Evolutionary conservation across 2,888 invertebrate genomes (phyloP).

Genomic region (Steinernema carpocapsae): DNA sequence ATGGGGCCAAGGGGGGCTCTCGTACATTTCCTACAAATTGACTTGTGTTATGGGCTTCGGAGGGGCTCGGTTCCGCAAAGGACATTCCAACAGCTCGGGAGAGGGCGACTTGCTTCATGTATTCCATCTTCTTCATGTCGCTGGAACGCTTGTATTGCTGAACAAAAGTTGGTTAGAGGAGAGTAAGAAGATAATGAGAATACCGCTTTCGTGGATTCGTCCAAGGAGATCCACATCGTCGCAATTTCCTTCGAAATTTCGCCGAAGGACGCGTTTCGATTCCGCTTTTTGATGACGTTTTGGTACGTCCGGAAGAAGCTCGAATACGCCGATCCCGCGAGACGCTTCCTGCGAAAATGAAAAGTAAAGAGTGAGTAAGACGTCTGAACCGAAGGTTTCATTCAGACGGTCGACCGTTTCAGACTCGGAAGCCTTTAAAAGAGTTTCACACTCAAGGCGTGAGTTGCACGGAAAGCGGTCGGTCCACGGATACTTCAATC

Average conservation of each 20-base stretch:
- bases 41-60: no score
- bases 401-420: no score
- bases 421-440: no score
- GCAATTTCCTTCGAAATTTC: constrained; percentile 17
- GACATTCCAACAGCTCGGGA: constrained; percentile 12
- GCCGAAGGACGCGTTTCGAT: constrained; percentile 19
- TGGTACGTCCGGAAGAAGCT: constrained; percentile 19
- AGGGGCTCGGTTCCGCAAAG: no score
- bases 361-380: neutral
- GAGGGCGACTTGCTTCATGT: constrained; percentile 24
- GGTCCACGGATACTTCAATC: neutral
- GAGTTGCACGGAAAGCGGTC: no score
- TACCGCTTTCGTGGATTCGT: constrained; percentile 7
- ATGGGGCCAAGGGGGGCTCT: no score
- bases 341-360: neutral
- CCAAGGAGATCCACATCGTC: constrained; percentile 18
- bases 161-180: neutral
- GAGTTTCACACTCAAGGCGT: no score
- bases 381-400: neutral
- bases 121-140: constrained; percentile 28
- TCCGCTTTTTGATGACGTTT: neutral
- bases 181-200: neutral
- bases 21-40: no score
- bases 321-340: constrained; percentile 10
- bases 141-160: constrained; percentile 21